Base-by-base conservation (phyloP, 1,140 invertebrate species). In the Platyscapa corneri region DNA sequence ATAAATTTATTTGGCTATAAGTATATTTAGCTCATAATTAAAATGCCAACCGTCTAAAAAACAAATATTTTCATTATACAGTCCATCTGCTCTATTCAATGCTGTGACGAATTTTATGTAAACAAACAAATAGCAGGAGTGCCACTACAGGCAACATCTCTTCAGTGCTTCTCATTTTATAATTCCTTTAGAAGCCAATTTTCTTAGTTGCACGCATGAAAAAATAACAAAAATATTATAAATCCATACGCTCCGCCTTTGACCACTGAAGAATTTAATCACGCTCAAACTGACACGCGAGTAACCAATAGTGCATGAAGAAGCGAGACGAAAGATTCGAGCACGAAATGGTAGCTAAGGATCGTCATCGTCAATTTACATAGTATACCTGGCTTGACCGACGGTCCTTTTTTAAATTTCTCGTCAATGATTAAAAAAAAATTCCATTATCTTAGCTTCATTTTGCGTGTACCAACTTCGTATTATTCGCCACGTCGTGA, bases 331-430 rank as follows among this genome's bases (percentile, higher is more conserved):
- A 84, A 65, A 77, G n/a, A 77, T 30, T 49, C 23, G 46, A 37
- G 27, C 30, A 60, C 56, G 53, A 30, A 34, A 56, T 37, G 75
- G 8, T 78, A 74, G 37, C 27, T n/a, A 82, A 76, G 70, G 70
- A 76, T 75, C 84, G 70, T 84, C 37, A 7, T 49, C 30, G 84
- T 75, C 77, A 85, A 85, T 85, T 85, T 85, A 65, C 39, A 80
- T 37, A 23, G 39, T 27, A 67, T 30, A 67, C 78, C 23, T 82
- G 84, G 79, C 67, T 85, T 85, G 84, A 32, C 70, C 23, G 46
- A 34, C 83, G 81, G 5, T 75, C 81, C 27, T 74, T 42, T 82
- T 53, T 53, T 32, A 20, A 76, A 20, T 76, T 16, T 32, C 53
- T 76, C 32, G 30, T 18, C 49, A 46, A 30, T 30, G 39, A 84